These are phyloP conservation scores for Pygocentrus nattereri DNA, from an alignment of 2,797 vertebrate species.

Conservation along the genomic window DNA sequence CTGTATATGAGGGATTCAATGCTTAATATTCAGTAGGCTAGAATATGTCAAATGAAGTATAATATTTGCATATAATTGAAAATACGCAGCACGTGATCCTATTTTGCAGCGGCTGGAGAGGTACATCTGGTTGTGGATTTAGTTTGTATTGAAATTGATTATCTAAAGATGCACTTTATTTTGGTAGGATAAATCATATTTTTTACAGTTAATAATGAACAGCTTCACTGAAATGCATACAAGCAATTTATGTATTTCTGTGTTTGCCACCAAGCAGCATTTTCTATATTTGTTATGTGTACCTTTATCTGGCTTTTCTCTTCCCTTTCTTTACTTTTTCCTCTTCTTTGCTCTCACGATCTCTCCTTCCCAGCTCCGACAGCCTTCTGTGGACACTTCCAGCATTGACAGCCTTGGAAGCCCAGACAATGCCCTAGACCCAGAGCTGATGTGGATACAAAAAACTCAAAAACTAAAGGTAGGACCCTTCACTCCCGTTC, in stretches of 20 bases:
- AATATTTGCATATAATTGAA: not conserved
- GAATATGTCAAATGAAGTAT: constrained; percentile 2
- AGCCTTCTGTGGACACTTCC: constrained; percentile 35
- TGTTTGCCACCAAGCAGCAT: not conserved
- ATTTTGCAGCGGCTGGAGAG: not conserved
- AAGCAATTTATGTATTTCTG: not conserved
- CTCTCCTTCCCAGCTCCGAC: constrained; percentile 21
- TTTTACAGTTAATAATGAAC: not conserved
- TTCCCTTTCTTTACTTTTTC: not conserved
- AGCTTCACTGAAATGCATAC: not conserved
- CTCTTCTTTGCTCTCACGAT: not conserved
- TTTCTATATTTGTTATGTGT: not conserved
- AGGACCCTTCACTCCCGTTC: constrained; percentile 53
- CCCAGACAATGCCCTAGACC: constrained; percentile 60
- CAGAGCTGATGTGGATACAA: constrained; percentile 72
- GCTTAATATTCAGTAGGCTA: constrained; percentile 45
- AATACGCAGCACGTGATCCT: not conserved
- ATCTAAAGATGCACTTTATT: not conserved
- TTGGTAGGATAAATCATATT: not conserved
- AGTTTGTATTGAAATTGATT: not conserved
- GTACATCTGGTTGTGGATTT: not conserved
- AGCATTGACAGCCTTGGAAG: constrained; percentile 43
- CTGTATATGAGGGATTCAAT: constrained; percentile 20
- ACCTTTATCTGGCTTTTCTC: not conserved
- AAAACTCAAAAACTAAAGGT: constrained; percentile 79